Conservation (phyloP, 2,797 vertebrate species). For the Pseudomugil gertrudae region DNA sequence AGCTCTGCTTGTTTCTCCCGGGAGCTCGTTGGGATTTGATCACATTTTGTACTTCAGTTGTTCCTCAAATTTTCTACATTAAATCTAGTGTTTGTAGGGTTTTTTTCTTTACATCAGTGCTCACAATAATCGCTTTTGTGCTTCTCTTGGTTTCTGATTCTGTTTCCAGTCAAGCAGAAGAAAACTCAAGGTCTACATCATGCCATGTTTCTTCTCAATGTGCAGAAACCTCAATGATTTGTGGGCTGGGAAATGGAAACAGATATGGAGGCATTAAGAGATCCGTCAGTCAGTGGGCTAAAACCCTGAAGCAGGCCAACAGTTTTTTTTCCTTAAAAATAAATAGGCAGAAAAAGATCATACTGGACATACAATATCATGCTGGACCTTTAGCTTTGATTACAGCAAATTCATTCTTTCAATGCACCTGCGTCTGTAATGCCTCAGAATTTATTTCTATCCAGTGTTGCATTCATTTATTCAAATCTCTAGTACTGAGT, state of each 20-base stretch:
- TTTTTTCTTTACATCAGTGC: slow-evolving; percentile 43
- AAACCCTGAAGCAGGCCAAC: slow-evolving; percentile 21
- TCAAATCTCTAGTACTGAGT: too few relatives aligned
- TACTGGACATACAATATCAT: too few relatives aligned
- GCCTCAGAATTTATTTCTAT: too few relatives aligned
- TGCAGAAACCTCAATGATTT: slow-evolving; percentile 37
- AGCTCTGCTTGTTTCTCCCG: slow-evolving; percentile 33
- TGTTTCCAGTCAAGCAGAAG: slow-evolving; percentile 51
- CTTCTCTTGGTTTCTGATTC: slow-evolving; percentile 13
- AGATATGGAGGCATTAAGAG: slow-evolving; percentile 39
- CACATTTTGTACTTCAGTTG: slow-evolving; percentile 10
- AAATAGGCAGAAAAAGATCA: not conserved
- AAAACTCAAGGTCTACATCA: not conserved
- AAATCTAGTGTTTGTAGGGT: slow-evolving; percentile 18
- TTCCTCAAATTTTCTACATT: not conserved
- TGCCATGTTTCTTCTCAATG: slow-evolving; percentile 27
- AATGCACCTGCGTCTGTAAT: too few relatives aligned
- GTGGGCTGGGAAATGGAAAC: slow-evolving; percentile 28
- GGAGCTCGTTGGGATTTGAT: slow-evolving; percentile 23
- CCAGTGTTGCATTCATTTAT: too few relatives aligned
- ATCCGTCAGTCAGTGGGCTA: slow-evolving; percentile 23
- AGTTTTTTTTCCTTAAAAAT: not conserved
- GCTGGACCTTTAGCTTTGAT: too few relatives aligned
- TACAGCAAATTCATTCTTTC: not conserved
- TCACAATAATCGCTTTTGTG: slow-evolving; percentile 40